A percentile compares a stretch with the other conserved stretches of the same genome.
phyloP scores from a whole-genome alignment of 2,113 vertebrate genomes.

The Eurypyga helias region DNA sequence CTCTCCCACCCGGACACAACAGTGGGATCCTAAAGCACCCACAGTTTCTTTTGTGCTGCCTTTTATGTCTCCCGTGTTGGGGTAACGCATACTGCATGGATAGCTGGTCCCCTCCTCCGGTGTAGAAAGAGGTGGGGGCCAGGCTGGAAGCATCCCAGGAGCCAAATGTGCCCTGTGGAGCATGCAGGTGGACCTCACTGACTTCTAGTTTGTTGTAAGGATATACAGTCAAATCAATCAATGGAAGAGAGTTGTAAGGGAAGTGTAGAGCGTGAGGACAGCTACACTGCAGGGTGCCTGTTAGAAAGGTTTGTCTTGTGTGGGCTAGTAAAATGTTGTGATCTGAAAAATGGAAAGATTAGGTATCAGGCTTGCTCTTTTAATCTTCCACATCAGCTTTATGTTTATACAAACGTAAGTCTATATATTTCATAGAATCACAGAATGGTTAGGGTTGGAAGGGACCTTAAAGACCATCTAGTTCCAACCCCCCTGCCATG shows the following conservation, averaged over 20 bases:
- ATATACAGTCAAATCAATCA: too few species aligned
- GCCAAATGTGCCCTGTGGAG: background rate
- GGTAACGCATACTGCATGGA: background rate
- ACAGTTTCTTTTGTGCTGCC: background rate
- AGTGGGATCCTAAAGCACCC: background rate
- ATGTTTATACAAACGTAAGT: background rate
- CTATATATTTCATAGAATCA: too few species aligned
- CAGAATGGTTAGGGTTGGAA: too few species aligned
- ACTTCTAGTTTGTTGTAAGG: background rate
- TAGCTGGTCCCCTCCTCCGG: background rate
- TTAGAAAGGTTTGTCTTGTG: background rate
- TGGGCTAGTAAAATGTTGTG: background rate
- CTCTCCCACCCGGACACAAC: background rate
- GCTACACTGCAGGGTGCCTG: accelerated
- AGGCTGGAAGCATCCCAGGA: background rate
- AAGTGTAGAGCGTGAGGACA: background rate
- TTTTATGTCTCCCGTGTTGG: background rate
- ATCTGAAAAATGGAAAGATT: background rate
- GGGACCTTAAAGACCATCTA: too few species aligned
- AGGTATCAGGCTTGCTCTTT: background rate
- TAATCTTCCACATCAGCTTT: background rate
- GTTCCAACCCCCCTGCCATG: too few species aligned
- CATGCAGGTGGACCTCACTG: background rate
- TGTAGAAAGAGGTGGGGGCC: background rate
- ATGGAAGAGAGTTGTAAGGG: background rate